Conservation (phyloP, 2,888 invertebrate species). For the Troilus luridus region DNA sequence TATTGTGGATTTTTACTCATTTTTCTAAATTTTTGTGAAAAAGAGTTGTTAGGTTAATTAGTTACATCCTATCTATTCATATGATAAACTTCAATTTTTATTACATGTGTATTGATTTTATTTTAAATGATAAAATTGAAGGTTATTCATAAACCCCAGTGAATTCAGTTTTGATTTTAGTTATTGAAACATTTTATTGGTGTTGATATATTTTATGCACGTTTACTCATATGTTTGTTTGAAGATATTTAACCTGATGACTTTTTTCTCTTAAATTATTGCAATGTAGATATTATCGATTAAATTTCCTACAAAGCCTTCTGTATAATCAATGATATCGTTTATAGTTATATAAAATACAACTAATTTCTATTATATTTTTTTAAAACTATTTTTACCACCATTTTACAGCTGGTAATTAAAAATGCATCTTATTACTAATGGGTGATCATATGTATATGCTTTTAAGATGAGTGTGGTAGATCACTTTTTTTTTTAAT, state of each 20-base stretch:
- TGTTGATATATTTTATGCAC: background rate
- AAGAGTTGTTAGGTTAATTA: slow-evolving; percentile 22
- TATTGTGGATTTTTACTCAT: slow-evolving; percentile 47
- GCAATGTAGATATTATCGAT: background rate
- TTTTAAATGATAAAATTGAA: background rate
- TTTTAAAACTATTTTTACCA: background rate
- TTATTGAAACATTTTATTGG: background rate
- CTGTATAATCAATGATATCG: background rate
- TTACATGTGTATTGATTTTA: slow-evolving; percentile 12
- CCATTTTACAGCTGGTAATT: slow-evolving; percentile 1
- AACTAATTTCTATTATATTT: background rate
- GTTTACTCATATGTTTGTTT: background rate
- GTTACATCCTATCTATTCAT: slow-evolving; percentile 50
- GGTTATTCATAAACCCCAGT: background rate
- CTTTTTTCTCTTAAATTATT: background rate
- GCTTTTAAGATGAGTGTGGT: background rate
- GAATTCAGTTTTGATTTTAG: background rate
- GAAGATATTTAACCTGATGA: background rate
- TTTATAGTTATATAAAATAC: background rate
- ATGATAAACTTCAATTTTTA: slow-evolving; percentile 43
- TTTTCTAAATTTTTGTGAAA: slow-evolving; percentile 32
- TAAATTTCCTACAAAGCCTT: background rate
- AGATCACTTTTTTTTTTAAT: background rate
- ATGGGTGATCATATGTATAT: background rate
- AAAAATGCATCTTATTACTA: background rate